phyloP scores from a whole-genome alignment of 2,888 invertebrate species.

The Galerucella nymphaeae region DNA sequence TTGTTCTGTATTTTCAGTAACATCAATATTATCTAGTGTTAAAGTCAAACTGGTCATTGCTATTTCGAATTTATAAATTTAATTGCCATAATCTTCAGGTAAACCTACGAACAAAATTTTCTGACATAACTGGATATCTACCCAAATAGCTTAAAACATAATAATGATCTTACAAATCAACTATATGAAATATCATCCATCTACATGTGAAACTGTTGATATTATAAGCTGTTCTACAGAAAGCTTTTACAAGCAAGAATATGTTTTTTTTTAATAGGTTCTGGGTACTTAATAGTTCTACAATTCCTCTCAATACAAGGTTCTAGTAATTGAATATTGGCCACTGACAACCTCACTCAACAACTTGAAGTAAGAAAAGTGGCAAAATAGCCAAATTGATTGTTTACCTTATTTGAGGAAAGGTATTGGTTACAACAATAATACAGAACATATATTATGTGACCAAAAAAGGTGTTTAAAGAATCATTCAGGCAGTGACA shows the following conservation, averaged over 20 bases:
- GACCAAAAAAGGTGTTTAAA: background rate
- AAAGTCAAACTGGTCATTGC: conserved; percentile 66
- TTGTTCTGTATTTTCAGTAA: conserved; percentile 73
- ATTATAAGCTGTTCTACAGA: no score
- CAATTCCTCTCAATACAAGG: background rate
- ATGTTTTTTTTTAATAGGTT: background rate
- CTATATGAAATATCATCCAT: background rate
- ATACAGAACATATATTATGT: background rate
- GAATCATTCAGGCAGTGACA: background rate
- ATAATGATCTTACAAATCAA: background rate
- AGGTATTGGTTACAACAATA: background rate
- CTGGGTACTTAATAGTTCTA: background rate
- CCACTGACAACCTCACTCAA: background rate
- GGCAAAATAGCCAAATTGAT: no score
- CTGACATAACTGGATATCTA: conserved; percentile 31
- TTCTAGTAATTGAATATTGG: background rate
- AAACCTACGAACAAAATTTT: conserved; percentile 48
- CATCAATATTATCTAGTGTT: conserved; percentile 65
- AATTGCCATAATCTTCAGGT: conserved; percentile 47
- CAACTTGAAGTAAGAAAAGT: no score
- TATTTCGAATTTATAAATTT: conserved; percentile 50
- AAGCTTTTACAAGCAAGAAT: no score
- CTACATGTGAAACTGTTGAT: background rate
- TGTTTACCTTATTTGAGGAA: no score
- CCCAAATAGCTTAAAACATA: conserved; percentile 3